These are phyloP conservation scores for Pteropus alecto DNA, from an alignment of 2,113 vertebrate genomes.

Conservation along the genomic window DNA sequence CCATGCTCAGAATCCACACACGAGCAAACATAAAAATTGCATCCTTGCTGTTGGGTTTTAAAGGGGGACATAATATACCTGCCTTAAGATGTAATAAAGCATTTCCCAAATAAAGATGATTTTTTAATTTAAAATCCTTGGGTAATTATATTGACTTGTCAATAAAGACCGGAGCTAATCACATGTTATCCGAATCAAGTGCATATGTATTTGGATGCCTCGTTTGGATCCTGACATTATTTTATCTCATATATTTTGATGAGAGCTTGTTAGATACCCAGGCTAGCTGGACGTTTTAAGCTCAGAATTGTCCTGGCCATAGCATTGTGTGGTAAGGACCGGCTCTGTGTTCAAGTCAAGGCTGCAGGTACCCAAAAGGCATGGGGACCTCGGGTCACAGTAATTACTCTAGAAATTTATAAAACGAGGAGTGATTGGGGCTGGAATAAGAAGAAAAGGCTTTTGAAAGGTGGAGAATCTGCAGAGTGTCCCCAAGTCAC, in stretches of 20 bases:
- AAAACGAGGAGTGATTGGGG: not conserved
- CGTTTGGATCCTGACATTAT: not conserved
- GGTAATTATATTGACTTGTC: not conserved
- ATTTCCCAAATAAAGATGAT: not conserved
- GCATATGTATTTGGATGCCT: not conserved
- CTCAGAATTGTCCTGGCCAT: accelerated
- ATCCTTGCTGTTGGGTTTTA: not conserved
- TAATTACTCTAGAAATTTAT: not conserved
- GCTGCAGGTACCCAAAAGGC: not conserved
- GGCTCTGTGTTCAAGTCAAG: not conserved
- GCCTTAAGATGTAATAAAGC: not conserved
- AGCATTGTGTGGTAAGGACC: too few species aligned
- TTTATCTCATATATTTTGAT: not conserved
- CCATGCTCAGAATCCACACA: not conserved
- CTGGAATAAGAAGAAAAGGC: not conserved
- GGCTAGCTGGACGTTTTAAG: not conserved
- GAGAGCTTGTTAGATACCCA: not conserved
- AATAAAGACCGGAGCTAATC: not conserved
- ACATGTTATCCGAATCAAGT: not conserved
- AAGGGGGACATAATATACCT: not conserved
- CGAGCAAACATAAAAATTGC: not conserved
- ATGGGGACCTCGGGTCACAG: not conserved
- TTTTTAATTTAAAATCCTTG: not conserved
- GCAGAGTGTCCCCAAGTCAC: not conserved
- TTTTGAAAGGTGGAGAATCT: not conserved